Conservation (phyloP, 2,888 invertebrate species). For the Cremastobaeus sp. region DNA sequence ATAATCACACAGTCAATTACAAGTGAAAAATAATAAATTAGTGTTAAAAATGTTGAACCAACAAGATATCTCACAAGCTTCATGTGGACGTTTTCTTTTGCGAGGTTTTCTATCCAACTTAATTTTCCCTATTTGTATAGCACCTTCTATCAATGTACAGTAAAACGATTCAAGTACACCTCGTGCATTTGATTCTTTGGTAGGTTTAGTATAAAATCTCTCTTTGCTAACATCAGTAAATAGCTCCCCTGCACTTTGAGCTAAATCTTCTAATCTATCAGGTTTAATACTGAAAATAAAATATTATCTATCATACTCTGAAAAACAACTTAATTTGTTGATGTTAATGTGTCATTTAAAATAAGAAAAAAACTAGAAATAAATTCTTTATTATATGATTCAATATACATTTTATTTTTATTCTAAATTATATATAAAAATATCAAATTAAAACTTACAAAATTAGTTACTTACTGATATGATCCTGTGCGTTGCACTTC, state of each 20-base stretch:
- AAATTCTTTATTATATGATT: too few relatives aligned
- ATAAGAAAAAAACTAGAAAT: neutral
- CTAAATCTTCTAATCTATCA: conserved; percentile 6
- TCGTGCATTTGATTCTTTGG: neutral
- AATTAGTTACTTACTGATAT: conserved; percentile 4
- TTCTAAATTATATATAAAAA: too few relatives aligned
- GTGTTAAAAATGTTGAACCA: too few relatives aligned
- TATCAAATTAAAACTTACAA: too few relatives aligned
- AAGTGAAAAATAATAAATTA: too few relatives aligned
- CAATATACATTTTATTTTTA: too few relatives aligned
- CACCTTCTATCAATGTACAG: neutral
- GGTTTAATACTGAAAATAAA: neutral
- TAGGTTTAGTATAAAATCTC: conserved; percentile 2
- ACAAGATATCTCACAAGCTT: too few relatives aligned
- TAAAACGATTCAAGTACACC: neutral
- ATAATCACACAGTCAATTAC: too few relatives aligned
- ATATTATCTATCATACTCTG: neutral
- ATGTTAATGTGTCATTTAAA: neutral
- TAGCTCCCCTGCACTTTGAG: neutral
- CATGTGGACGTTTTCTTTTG: neutral
- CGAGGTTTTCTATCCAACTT: neutral
- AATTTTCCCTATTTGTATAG: neutral
- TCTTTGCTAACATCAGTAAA: conserved; percentile 1
- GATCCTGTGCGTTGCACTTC: conserved; percentile 4
- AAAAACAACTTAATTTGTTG: neutral